These are phyloP conservation scores for Pseudomyrmex cubaensis DNA, from an alignment of 1,140 invertebrate genomes.

Conservation along the genomic window DNA sequence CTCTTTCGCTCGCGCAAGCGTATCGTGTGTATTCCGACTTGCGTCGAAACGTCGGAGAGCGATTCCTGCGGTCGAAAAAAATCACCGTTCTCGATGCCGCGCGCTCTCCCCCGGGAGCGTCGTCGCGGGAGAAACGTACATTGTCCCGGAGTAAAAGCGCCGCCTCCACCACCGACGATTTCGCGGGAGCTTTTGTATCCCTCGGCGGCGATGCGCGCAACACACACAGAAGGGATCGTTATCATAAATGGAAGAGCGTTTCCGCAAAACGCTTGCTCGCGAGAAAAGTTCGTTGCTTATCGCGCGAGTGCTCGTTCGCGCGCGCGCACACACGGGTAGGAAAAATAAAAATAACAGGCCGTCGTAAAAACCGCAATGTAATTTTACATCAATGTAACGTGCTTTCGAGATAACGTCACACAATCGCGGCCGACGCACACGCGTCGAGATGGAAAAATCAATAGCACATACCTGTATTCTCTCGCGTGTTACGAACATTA, in stretches of 20 bases:
- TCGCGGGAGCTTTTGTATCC: background rate
- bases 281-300: background rate
- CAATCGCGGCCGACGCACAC: background rate
- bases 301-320: background rate
- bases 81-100: background rate
- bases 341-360: background rate
- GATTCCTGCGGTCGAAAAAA: constrained; percentile 6
- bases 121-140: background rate
- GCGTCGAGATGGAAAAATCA: constrained; percentile 5
- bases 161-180: constrained; percentile 9
- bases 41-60: background rate
- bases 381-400: background rate
- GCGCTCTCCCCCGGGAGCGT: background rate
- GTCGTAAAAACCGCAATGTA: background rate
- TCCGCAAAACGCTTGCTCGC: constrained; percentile 12
- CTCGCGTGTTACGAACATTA: constrained; percentile 23
- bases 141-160: constrained; percentile 19
- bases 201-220: background rate
- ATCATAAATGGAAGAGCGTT: constrained; percentile 24
- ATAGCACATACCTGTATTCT: constrained; percentile 13
- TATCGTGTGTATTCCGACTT: constrained; percentile 15
- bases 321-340: too few relatives aligned
- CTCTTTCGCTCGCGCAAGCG: constrained; percentile 62
- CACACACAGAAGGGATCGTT: constrained; percentile 3
- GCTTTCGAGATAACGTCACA: background rate